Percentiles rank a stretch among this genome's conserved stretches.
Conservation (phyloP, 2,888 invertebrate genomes). For the Griposia aprilina region DNA sequence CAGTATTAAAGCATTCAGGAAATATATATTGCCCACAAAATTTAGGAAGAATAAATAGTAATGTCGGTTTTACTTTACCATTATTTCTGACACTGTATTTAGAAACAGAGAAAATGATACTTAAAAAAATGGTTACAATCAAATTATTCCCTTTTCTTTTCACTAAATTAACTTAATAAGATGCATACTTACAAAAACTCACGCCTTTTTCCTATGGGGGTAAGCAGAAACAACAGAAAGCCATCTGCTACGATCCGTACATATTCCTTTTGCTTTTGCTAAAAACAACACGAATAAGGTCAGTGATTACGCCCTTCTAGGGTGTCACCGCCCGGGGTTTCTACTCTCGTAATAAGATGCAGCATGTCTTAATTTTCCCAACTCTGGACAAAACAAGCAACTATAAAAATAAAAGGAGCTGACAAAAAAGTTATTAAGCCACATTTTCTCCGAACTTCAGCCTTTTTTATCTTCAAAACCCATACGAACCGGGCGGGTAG, state of each 20-base stretch:
- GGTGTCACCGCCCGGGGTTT: neutral
- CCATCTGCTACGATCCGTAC: neutral
- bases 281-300: neutral
- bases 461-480: conserved; percentile 18
- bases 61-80: too few relatives aligned
- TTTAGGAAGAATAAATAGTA: neutral
- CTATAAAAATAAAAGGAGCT: neutral
- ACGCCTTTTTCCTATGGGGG: neutral
- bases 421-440: conserved; percentile 10
- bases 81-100: neutral
- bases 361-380: neutral
- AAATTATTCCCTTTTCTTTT: neutral
- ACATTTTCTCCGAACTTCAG: conserved; percentile 1
- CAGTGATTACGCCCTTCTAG: neutral
- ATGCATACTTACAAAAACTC: neutral
- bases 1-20: neutral
- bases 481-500: neutral
- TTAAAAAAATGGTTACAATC: neutral
- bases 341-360: neutral
- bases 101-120: neutral
- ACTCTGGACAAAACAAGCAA: neutral
- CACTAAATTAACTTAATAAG: neutral
- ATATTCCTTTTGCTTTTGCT: neutral
- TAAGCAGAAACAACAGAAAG: neutral
- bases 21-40: neutral